Base-by-base conservation (phyloP, 2,113 vertebrate species). In the Glareola pratincola region DNA sequence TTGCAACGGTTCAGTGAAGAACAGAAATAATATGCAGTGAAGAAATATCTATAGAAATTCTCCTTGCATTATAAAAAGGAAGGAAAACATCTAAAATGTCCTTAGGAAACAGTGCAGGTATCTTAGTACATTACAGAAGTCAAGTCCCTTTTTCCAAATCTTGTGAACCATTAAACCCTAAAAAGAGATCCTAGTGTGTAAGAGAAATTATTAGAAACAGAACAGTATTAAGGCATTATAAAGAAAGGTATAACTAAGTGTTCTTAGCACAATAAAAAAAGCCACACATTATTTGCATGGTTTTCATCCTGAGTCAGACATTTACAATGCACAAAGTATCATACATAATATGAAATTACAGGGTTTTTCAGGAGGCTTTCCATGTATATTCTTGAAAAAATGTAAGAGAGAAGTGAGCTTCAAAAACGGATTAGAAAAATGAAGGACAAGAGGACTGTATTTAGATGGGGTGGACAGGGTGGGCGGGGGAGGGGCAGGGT, bases 401-500 rank as follows among this genome's bases (percentile, higher is more conserved):
- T 14, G 3, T n/a, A 18, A 30, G 9, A 32, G 10, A 57, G 18
- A 66, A 53, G 1, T 36, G 10, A 69, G 14, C 12, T n/a, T 85
- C 69, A 78, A 73, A 57, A 56, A 9, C 0, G 1, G 2, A 36
- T n/a, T 21, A 20, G 18, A 48, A 64, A 86, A 88, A 73, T 69
- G 10, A 66, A 71, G 24, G 27, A 29, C 8, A 69, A 69, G 9
- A 90, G 6, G 2, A 23, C 3, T 14, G 6, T 21, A 20, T 62
- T 82, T 85, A 67, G 41, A n/a, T 56, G 39, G 6, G 18, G 3
- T 2, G 2, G 6, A 8, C n/a, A n/a, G n/a, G n/a, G n/a, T n/a
- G n/a, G n/a, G n/a, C n/a, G n/a, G n/a, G n/a, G 3, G 3, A 3
- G 34, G 7, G 9, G 3, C 41, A 29, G 4, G 17, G 2, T 2